Evolutionary conservation across 2,797 vertebrate species (phyloP).

Genomic region (Epinephelus awoara): DNA sequence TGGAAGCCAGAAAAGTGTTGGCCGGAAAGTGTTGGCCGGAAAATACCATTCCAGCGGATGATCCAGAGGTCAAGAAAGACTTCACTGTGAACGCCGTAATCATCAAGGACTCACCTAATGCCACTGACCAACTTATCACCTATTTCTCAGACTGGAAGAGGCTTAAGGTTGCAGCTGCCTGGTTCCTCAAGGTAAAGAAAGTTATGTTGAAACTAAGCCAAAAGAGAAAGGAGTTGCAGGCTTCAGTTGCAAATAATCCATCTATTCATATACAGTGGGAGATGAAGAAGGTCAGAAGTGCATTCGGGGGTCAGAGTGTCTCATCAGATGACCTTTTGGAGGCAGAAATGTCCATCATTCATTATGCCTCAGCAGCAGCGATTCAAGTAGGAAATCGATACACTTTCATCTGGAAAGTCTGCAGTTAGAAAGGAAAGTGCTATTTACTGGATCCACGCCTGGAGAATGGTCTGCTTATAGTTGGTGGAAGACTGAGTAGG

Average conservation of each 20-base stretch:
- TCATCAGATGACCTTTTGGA: conserved; percentile 12
- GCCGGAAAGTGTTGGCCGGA: no score
- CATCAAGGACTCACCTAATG: neutral
- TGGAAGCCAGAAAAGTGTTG: no score
- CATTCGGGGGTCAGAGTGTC: conserved; percentile 4
- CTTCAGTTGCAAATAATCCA: no score
- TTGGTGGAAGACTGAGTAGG: no score
- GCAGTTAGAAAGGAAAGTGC: neutral
- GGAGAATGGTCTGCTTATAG: no score
- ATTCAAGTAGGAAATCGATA: conserved; percentile 10
- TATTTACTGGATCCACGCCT: neutral
- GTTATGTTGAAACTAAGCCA: neutral
- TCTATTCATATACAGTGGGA: neutral
- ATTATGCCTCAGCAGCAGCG: neutral
- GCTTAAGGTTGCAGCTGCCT: conserved; percentile 16
- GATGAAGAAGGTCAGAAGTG: neutral
- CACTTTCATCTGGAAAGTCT: neutral
- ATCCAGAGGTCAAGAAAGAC: no score
- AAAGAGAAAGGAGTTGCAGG: neutral
- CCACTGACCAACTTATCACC: no score
- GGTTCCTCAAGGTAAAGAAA: conserved; percentile 17
- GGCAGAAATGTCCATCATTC: conserved; percentile 18
- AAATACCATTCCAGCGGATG: no score
- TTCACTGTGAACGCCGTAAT: neutral
- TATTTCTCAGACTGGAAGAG: neutral